Evolutionary conservation across 2,797 vertebrate species (phyloP), one percentile per base, ranked within the genome.

Genomic region (Sebastes iracundus): DNA sequence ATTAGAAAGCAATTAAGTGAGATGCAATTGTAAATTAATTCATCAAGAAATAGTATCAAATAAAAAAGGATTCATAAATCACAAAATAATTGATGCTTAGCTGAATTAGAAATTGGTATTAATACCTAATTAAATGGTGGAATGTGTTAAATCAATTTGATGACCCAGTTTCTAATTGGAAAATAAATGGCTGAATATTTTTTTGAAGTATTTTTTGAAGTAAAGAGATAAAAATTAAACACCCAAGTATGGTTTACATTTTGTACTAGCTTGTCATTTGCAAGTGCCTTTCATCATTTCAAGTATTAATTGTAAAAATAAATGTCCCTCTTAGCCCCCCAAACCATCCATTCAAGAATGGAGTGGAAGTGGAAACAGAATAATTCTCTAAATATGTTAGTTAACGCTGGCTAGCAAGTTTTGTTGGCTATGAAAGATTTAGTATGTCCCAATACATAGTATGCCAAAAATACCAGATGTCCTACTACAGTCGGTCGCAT

Each of bases 11-110:
- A 63, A 77, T 84, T 67, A 74, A 61, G 64, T 60, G 49, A 61
- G 33, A 74, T 27, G 58, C 55, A 84, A 81, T 79, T 69, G 35
- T 55, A 3, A 78, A 84, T 32, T 4, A 72, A 72, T 87, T 75
- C 7, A 82, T 85, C 53, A 72, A 74, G 62, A 62, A 79, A 66
- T 12, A 59, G 23, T 75, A 73, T 76, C 14, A 56, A 81, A 76
- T 70, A 16, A 77, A 81, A 63, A 70, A 52, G 3, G 7, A 60
- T 58, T 52, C n/a, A 72, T 14, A 72, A 75, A 83, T 61, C 13
- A 27, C 25, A 28, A 70, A 74, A 64, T 8, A 81, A 72, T 38
- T 62, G 12, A 70, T 61, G 75, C 61, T 35, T 18, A 23, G 25
- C 63, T 76, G n/a, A 74, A 79, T 73, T 25, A 74, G 27, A 79